phyloP scores from a whole-genome alignment of 1,140 invertebrate genomes.

The Drosophila sulfurigaster region DNA sequence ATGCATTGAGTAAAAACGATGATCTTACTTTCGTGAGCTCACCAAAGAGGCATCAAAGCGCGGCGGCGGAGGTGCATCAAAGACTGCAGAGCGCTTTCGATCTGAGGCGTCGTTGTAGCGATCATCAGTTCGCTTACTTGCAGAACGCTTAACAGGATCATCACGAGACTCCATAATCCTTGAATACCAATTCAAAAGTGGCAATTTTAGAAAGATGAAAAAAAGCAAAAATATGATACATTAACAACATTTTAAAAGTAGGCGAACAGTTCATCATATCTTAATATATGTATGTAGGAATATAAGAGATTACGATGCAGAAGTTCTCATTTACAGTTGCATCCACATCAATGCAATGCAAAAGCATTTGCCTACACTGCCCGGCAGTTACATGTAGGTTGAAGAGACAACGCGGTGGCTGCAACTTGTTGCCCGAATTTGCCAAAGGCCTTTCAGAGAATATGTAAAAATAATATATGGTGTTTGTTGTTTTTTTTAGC shows the following conservation, averaged over 20 bases:
- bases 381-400: slow-evolving; percentile 46
- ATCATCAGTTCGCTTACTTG: slow-evolving; percentile 82
- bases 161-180: slow-evolving; percentile 84
- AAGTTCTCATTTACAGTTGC: slow-evolving; percentile 32
- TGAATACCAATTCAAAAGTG: slow-evolving; percentile 20
- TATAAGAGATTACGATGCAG: slow-evolving; percentile 37
- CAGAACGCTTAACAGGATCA: slow-evolving; percentile 85
- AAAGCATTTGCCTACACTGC: slow-evolving; percentile 47
- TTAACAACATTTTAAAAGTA: slow-evolving; percentile 33
- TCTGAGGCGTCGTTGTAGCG: slow-evolving; percentile 83
- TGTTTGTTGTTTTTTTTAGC: slow-evolving; percentile 61
- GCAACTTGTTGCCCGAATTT: slow-evolving; percentile 69
- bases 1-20: background rate
- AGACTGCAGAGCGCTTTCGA: slow-evolving; percentile 85
- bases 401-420: slow-evolving; percentile 73
- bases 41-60: slow-evolving; percentile 79
- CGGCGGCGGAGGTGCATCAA: slow-evolving; percentile 85
- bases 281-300: slow-evolving; percentile 38
- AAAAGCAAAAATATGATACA: slow-evolving; percentile 38
- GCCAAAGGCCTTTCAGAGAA: slow-evolving; percentile 60
- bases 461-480: slow-evolving; percentile 63
- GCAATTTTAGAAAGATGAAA: slow-evolving; percentile 64
- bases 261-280: background rate
- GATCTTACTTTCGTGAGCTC: slow-evolving; percentile 71
- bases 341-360: slow-evolving; percentile 47